Percentiles rank a stretch among this genome's conserved stretches.
Evolutionary conservation across 1,140 invertebrate species (phyloP).

Genomic region (Sitodiplosis mosellana): DNA sequence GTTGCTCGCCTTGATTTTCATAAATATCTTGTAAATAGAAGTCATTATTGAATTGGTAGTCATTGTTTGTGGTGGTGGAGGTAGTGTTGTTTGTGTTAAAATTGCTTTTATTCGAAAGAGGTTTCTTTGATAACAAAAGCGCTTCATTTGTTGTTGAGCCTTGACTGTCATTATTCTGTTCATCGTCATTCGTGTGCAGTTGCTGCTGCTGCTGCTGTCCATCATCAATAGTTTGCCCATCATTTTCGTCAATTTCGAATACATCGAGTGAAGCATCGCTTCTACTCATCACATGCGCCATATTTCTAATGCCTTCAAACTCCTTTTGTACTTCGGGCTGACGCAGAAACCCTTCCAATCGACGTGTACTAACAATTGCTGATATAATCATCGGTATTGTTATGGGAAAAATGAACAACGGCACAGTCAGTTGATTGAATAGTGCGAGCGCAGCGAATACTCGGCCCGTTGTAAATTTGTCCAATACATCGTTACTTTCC

Average conservation of each 20-base stretch:
- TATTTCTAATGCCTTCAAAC: conserved; percentile 25
- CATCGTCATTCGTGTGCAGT: background rate
- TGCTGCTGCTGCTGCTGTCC: background rate
- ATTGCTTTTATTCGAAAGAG: no score
- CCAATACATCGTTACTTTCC: conserved; percentile 18
- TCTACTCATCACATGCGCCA: conserved; percentile 23
- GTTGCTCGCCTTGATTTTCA: background rate
- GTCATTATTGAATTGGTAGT: no score
- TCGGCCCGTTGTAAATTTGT: conserved; percentile 41
- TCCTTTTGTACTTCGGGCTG: conserved; percentile 40
- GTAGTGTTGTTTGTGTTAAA: no score
- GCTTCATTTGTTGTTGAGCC: background rate
- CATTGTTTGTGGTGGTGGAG: no score
- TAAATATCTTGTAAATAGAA: no score
- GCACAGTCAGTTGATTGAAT: conserved; percentile 62
- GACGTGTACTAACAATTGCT: conserved; percentile 46
- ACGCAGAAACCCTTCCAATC: conserved; percentile 44
- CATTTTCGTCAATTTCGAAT: conserved; percentile 10
- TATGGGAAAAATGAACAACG: conserved; percentile 58
- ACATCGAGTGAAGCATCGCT: conserved; percentile 23
- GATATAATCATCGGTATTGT: conserved; percentile 59
- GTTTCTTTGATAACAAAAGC: background rate
- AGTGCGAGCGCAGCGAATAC: conserved; percentile 58
- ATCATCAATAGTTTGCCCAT: background rate
- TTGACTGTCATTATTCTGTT: background rate